Evolutionary conservation across 2,888 invertebrate genomes (phyloP), one percentile per base, ranked within the genome.

Genomic region (Colletes collaris): DNA sequence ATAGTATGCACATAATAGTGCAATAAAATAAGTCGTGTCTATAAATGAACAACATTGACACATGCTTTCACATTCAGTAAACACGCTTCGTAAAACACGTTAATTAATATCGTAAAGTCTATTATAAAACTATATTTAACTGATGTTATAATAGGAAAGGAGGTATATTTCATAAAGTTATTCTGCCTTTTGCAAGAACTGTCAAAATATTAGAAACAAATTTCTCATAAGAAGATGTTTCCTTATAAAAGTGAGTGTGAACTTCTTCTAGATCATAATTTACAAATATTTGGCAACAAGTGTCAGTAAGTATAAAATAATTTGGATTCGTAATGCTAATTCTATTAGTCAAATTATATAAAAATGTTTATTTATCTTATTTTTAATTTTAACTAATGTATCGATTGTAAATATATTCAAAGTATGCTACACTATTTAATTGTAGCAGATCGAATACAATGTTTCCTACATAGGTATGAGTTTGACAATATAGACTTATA

Each of bases 351-450:
- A 49, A 68, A 74, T 83, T 78, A 69, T 78, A 71, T 77, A 82
- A 62, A 76, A 35, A 70, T 70, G 55, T 78, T 82, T 83, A 78
- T 79, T 86, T 86, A 67, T 78, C 63, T 58, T 69, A 64, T 71
- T 81, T 84, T 37, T 79, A 72, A 11, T 19, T n/a, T 69, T 19
- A 64, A 62, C n/a, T 58, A 65, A 69, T 68, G 44, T 59, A 68
- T 62, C 55, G 69, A 82, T 71, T 79, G 84, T 85, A 83, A 73
- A 81, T 81, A 86, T 56, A 79, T 75, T 59, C 35, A 52, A 76
- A 64, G 37, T 70, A 65, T 60, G 58, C 60, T 79, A 60, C 58
- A 50, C 52, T 60, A 49, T 10, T 49, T 58, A 69, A 59, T 52
- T 66, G 52, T 69, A 50, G 53, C 35, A 50, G 16, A 70, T 27